Evolutionary conservation across 2,888 invertebrate species (phyloP), one percentile per base, ranked within the genome.

Genomic region (Drosophila flavopinicola): DNA sequence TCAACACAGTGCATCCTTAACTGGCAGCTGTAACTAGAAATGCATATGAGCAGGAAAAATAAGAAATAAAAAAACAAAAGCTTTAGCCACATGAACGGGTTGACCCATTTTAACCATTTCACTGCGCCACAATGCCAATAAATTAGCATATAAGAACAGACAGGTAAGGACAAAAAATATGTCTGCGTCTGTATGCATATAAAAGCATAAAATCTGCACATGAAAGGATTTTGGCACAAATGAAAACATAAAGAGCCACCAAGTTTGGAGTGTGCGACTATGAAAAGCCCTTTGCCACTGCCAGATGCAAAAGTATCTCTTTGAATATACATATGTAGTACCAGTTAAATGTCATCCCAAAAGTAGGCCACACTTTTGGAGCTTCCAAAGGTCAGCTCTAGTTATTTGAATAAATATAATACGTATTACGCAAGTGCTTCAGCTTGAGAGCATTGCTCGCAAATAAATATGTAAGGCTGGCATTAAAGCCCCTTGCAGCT

Each of bases 131-230:
- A 70, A 61, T 67, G 77, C 75, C 84, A 86, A 83, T 79, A 86
- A 86, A 86, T 82, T 82, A 84, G 69, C 86, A 86, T 86, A 84
- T 68, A 79, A 77, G 80, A 56, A 67, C 61, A 51, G 52, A 61
- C 64, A 68, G 74, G 54, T 66, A 66, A 59, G 37, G 15, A 57
- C 39, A 44, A 7, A 25, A 38, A 33, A 24, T 30, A 29, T 11
- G 48, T 24, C 15, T 24, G 20, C 7, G 23, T n/a, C 35, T n/a
- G 39, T 27, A 30, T 42, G 29, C 23, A 17, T 24, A 45, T 39
- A 39, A 27, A 60, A 38, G 56, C 52, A 78, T 58, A 67, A 66
- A 77, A 67, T 75, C 63, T 67, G 54, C 69, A 69, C 61, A 80
- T 66, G 68, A 72, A 69, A 74, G 61, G 54, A 66, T 63, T 74